Percentiles rank a stretch among this genome's conserved stretches.
Conservation (phyloP, 1,140 invertebrate species). For the Sycophaga agraensis region DNA sequence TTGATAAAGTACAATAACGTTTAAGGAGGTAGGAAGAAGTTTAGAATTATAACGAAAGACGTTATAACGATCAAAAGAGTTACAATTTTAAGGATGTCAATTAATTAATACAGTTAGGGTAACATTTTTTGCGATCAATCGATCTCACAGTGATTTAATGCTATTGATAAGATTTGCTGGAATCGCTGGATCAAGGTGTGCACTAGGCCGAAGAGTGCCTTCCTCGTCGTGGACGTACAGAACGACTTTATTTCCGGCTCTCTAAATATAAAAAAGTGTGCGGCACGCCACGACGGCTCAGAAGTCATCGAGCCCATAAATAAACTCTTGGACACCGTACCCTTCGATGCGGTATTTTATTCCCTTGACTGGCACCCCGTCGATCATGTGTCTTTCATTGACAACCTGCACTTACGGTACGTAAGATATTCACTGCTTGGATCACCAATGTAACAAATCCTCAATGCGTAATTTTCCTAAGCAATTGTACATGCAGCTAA, state of each 20-base stretch:
- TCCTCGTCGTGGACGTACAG: conserved; percentile 95
- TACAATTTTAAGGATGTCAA: too few species aligned
- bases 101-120: too few species aligned
- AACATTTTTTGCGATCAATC: too few species aligned
- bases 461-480: too few species aligned
- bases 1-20: too few species aligned
- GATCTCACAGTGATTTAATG: too few species aligned
- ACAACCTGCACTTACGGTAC: conserved; percentile 71
- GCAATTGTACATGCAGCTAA: too few species aligned
- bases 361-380: conserved; percentile 96
- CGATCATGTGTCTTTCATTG: conserved; percentile 95
- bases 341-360: conserved; percentile 93
- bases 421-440: too few species aligned
- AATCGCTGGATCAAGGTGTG: conserved; percentile 79
- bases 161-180: conserved; percentile 65
- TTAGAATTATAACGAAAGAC: too few species aligned
- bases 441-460: too few species aligned
- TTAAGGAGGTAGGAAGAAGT: too few species aligned
- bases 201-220: conserved; percentile 78
- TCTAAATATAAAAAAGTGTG: conserved; percentile 88
- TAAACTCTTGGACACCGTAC: conserved; percentile 77
- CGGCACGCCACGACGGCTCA: conserved; percentile 85
- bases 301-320: conserved; percentile 93
- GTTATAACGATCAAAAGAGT: too few species aligned
- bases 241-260: conserved; percentile 97